These are phyloP conservation scores for Neoascia interrupta DNA, from an alignment of 2,888 invertebrate genomes.

Conservation along the genomic window DNA sequence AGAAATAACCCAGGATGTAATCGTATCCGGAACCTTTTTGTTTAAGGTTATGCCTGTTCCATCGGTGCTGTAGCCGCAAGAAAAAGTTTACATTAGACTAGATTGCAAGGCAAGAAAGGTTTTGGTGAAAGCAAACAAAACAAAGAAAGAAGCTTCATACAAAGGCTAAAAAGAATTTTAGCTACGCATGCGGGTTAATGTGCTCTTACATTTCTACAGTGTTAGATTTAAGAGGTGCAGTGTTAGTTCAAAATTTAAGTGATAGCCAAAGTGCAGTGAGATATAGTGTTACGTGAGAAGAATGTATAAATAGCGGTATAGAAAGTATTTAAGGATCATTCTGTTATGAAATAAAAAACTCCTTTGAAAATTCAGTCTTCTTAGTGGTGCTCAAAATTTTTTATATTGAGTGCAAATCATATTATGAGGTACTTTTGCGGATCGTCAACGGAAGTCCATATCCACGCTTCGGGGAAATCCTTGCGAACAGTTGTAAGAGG, in stretches of 20 bases:
- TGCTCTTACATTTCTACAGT: background rate
- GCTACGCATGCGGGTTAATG: no score
- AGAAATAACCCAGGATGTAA: constrained; percentile 91
- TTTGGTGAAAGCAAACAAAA: background rate
- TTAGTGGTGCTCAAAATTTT: constrained; percentile 11
- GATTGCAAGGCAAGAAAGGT: background rate
- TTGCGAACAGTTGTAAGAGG: constrained; percentile 79
- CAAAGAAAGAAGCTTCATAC: constrained; percentile 11
- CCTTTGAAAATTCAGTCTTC: background rate
- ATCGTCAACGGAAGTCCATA: constrained; percentile 82
- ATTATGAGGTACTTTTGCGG: constrained; percentile 35
- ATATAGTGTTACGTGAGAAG: background rate
- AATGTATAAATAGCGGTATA: background rate
- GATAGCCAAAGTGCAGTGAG: constrained; percentile 10
- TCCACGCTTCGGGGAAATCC: constrained; percentile 86
- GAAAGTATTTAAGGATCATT: background rate
- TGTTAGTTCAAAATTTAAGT: background rate
- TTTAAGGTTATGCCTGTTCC: constrained; percentile 71
- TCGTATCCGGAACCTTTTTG: constrained; percentile 87
- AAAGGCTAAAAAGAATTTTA: no score
- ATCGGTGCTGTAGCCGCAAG: constrained; percentile 71
- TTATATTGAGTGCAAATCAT: background rate
- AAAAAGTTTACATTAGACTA: constrained; percentile 19
- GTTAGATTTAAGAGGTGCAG: background rate
- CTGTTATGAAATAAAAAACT: background rate